A percentile compares a stretch with the other conserved stretches of the same genome.
These are phyloP conservation scores for Leptodactylus fuscus DNA, from an alignment of 2,113 vertebrate species.

Conservation along the genomic window DNA sequence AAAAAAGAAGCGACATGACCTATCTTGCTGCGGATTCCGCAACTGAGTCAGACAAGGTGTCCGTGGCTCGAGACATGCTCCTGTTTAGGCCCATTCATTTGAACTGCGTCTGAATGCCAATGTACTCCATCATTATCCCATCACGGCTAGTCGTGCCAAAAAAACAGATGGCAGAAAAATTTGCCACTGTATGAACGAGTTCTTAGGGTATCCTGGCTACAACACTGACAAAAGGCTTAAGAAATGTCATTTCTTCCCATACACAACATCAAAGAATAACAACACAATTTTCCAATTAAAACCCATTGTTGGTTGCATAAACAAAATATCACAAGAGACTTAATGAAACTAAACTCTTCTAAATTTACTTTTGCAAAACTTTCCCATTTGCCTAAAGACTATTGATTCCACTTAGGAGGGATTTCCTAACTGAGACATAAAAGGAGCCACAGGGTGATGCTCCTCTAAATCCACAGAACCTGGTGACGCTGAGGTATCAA, in stretches of 20 bases:
- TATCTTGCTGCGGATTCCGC: too few relatives aligned
- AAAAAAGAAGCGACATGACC: too few relatives aligned
- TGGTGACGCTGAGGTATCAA: slow-evolving; percentile 69
- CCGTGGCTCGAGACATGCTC: too few relatives aligned
- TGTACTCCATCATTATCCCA: too few relatives aligned
- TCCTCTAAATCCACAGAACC: slow-evolving; percentile 19
- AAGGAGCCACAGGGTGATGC: not conserved
- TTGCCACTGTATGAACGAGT: too few relatives aligned
- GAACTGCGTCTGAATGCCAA: too few relatives aligned
- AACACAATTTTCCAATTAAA: not conserved
- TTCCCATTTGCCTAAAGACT: not conserved
- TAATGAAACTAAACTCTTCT: slow-evolving; percentile 2
- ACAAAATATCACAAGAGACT: not conserved
- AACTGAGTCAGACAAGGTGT: too few relatives aligned
- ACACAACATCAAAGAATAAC: not conserved
- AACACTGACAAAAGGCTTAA: not conserved
- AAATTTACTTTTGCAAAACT: slow-evolving; percentile 6
- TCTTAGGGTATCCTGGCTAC: not conserved
- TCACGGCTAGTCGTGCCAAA: too few relatives aligned
- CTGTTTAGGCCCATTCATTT: too few relatives aligned
- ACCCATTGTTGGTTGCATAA: not conserved
- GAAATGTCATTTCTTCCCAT: not conserved
- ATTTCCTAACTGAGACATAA: slow-evolving; percentile 58
- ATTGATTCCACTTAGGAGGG: slow-evolving; percentile 46
- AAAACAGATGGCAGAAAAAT: too few relatives aligned